A percentile compares a stretch with the other conserved stretches of the same genome.
Conservation (phyloP, 2,888 invertebrate genomes). For the Synanthedon vespiformis region DNA sequence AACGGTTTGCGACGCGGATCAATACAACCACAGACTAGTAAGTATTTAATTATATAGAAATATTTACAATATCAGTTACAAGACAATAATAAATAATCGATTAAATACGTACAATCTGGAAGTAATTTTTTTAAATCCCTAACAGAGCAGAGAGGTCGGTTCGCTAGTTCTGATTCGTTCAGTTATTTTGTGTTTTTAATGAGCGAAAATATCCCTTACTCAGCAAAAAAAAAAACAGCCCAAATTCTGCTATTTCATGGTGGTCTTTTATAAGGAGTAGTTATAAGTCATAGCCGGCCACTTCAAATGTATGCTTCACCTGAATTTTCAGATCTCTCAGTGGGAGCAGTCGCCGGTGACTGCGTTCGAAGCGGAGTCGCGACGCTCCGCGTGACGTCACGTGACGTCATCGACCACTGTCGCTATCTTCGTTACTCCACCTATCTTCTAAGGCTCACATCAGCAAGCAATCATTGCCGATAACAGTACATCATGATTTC, state of each 20-base stretch:
- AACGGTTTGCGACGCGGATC: conserved; percentile 74
- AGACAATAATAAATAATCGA: background rate
- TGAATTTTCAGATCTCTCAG: conserved; percentile 13
- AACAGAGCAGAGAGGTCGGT: no score
- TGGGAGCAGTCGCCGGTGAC: conserved; percentile 72
- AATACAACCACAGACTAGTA: conserved; percentile 2
- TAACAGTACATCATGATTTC: no score
- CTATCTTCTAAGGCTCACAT: no score
- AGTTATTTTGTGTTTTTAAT: no score
- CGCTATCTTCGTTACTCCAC: background rate
- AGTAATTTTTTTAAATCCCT: no score
- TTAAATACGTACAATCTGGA: no score
- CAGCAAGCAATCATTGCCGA: no score
- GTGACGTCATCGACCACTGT: conserved; percentile 9
- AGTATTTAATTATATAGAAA: background rate
- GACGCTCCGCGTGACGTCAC: conserved; percentile 7
- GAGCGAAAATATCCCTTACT: no score
- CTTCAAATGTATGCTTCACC: background rate
- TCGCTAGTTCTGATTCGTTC: no score
- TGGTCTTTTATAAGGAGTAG: background rate
- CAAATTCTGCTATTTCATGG: background rate
- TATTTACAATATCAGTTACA: background rate
- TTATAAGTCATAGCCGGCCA: background rate
- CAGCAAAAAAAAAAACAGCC: no score
- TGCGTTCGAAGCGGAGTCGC: conserved; percentile 8